Evolutionary conservation across 2,113 vertebrate genomes (phyloP).

Genomic region (Ailuropoda melanoleuca): DNA sequence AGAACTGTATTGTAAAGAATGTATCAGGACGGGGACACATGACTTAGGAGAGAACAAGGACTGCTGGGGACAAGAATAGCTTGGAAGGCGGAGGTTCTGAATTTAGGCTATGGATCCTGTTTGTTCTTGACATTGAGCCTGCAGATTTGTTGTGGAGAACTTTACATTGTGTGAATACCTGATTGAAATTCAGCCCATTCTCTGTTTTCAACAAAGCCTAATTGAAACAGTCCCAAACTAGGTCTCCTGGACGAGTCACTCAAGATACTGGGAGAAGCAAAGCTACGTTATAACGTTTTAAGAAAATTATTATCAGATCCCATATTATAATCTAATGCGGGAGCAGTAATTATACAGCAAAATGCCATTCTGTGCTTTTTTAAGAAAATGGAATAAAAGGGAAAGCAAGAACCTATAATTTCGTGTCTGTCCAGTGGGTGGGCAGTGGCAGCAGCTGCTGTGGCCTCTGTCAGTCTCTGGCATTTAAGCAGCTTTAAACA

Average conservation of each 20-base stretch:
- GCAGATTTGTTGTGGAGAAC: not conserved
- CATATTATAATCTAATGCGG: not conserved
- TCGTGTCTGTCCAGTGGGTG: not conserved
- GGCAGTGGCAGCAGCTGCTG: not conserved
- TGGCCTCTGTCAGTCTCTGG: not conserved
- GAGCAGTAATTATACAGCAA: not conserved
- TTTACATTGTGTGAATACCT: not conserved
- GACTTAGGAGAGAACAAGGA: not conserved
- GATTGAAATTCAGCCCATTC: not conserved
- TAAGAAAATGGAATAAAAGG: conserved; percentile 1
- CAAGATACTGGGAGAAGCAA: not conserved
- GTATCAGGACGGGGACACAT: not conserved
- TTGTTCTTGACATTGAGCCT: not conserved
- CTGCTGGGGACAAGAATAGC: not conserved
- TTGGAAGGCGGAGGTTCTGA: not conserved
- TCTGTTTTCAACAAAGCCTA: not conserved
- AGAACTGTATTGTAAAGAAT: not conserved
- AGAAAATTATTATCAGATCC: not conserved
- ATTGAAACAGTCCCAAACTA: not conserved
- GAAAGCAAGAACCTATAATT: not conserved
- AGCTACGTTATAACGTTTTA: not conserved
- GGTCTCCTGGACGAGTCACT: not conserved
- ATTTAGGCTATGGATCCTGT: not conserved
- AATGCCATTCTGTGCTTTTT: not conserved
- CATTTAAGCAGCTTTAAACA: not conserved